Base-by-base conservation (phyloP, 2,888 invertebrate genomes). In the Phasia obesa region DNA sequence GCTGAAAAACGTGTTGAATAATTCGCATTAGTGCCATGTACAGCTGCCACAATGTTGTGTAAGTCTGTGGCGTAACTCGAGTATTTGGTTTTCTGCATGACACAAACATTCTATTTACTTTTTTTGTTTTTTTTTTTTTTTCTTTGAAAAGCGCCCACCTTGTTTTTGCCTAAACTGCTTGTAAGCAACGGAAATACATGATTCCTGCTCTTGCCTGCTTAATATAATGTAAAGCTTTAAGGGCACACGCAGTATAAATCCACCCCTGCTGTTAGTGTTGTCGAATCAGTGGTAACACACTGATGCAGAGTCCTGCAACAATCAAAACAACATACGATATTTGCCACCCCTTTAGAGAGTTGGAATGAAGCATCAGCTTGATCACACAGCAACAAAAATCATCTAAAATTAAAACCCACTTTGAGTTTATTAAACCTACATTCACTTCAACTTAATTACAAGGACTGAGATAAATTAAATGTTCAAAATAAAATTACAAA, bases 341-440 rank as follows among this genome's bases (percentile, higher is more conserved):
- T 69, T 73, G 21, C 80, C 75, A 75, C 53, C 64, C 73, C 73
- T 47, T 75, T 53, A 31, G 21, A 77, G 47, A 62, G 67, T 59
- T 6, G 9, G 17, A 47, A 19, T n/a, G 19, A 57, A 60, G 42
- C 42, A 59, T 49, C 23, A 76, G 71, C 47, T 57, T 55, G 76
- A 77, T 77, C 76, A 53, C 76, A 53, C 53, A 59, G 79, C 47
- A 64, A 55, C 31, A 57, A 44, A 57, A 42, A 88, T 88, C 86
- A 88, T 89, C 88, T 88, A 86, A 90, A 89, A 90, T 90, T 89
- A 89, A 89, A 90, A 89, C 89, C 89, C 90, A 90, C 90, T 89
- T 90, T 88, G 86, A 88, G 86, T 87, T 88, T 88, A 89, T 89
- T 89, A 89, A 90, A 89, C 85, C 44, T 27, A 75, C 74, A 75